These are phyloP conservation scores for Spodoptera picta DNA, from an alignment of 2,888 invertebrate genomes.

Conservation along the genomic window DNA sequence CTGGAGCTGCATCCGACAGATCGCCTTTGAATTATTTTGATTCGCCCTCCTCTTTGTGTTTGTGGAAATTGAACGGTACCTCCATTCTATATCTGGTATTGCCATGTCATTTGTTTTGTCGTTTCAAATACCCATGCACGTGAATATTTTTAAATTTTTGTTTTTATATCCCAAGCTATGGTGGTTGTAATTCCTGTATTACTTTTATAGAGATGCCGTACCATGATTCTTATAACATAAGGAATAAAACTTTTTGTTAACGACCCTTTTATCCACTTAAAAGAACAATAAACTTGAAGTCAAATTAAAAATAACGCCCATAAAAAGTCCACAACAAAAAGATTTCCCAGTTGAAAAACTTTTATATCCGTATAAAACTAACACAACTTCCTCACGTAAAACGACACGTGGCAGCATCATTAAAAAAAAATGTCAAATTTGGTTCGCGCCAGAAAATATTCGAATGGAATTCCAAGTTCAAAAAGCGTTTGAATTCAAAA, in stretches of 20 bases:
- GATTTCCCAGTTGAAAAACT: slow-evolving; percentile 46
- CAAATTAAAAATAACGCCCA: slow-evolving; percentile 45
- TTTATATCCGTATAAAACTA: slow-evolving; percentile 63
- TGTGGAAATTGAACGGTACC: slow-evolving; percentile 54
- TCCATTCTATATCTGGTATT: slow-evolving; percentile 56
- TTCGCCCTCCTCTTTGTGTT: slow-evolving; percentile 57
- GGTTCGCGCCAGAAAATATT: slow-evolving; percentile 60
- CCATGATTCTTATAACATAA: not conserved
- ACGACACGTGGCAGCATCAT: slow-evolving; percentile 53
- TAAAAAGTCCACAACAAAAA: slow-evolving; percentile 57
- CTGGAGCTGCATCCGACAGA: slow-evolving; percentile 60
- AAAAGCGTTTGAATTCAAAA: slow-evolving; percentile 58
- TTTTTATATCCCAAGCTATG: not conserved
- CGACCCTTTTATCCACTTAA: slow-evolving; percentile 20
- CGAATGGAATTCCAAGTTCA: slow-evolving; percentile 61
- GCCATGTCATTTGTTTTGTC: slow-evolving; percentile 54
- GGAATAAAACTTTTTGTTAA: slow-evolving; percentile 22
- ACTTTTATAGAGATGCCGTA: no score
- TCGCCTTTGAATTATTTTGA: slow-evolving; percentile 61
- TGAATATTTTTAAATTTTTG: slow-evolving; percentile 28
- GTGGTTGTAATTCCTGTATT: no score
- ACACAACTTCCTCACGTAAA: slow-evolving; percentile 54
- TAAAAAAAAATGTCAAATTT: slow-evolving; percentile 60
- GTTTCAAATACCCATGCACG: slow-evolving; percentile 29
- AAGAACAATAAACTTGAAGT: slow-evolving; percentile 42